Evolutionary conservation across 2,113 vertebrate genomes (phyloP), one percentile per base, ranked within the genome.

Genomic region (Pagrus major): DNA sequence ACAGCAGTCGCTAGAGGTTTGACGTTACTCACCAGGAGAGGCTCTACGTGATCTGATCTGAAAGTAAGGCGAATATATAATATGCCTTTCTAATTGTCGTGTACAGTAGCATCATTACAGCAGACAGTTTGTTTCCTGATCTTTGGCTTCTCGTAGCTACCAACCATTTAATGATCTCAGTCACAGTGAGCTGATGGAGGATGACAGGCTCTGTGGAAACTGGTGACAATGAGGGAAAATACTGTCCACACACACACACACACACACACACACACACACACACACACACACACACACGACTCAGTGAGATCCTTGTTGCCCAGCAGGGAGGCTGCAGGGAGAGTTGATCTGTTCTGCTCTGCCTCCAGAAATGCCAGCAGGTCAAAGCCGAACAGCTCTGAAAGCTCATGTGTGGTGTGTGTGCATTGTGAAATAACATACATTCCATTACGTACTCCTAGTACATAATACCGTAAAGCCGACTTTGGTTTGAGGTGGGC

Each of bases 251-350:
- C 23, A n/a, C 29, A 63, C 60, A 52, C 42, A 65, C 42, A 69
- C 66, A 81, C 61, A 76, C 39, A 60, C 44, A 75, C 68, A 74
- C 56, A 77, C 63, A 83, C 35, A 71, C 54, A 80, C 60, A 70
- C 69, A 82, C 70, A 75, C 25, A 37, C 41, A 69, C 63, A 87
- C 73, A 81, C 76, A 81, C 56, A 79, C 23, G 81, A 84, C 83
- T 86, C 88, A 86, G 91, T 81, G 84, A 90, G 91, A 88, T 82
- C 61, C 84, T 68, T 87, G 87, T 81, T 84, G 75, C 80, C 70
- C 84, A 76, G 89, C 76, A 49, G 81, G 88, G 65, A 76, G 68
- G 75, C 78, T 80, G 80, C 51, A 42, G 9, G 73, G 68, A 65
- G 77, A 68, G 73, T 27, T 79, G 82, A 86, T 83, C 76, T 83